Evolutionary conservation across 2,888 invertebrate species (phyloP).

Genomic region (Anthrax anthrax): DNA sequence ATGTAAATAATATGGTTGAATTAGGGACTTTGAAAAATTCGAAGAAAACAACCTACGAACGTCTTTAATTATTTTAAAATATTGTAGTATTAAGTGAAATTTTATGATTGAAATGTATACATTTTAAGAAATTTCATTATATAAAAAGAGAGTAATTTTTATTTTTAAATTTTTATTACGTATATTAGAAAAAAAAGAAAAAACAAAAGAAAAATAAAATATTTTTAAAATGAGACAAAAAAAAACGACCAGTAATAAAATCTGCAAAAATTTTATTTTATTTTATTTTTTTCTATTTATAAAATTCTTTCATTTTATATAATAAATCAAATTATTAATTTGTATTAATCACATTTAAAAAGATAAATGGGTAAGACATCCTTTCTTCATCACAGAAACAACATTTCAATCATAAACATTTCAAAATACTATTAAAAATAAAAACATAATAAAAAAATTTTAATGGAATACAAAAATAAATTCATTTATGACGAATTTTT

Average conservation of each 20-base stretch:
- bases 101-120: conserved; percentile 38
- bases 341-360: not conserved
- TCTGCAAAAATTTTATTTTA: too few relatives aligned
- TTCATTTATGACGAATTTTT: too few relatives aligned
- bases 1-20: too few relatives aligned
- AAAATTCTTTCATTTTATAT: too few relatives aligned
- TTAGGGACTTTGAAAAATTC: too few relatives aligned
- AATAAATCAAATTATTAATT: not conserved
- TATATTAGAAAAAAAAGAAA: not conserved
- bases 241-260: too few relatives aligned
- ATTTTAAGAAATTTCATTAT: conserved; percentile 16
- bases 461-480: conserved; percentile 8
- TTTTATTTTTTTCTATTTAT: too few relatives aligned
- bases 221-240: too few relatives aligned
- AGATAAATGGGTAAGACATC: conserved; percentile 18
- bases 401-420: conserved; percentile 36
- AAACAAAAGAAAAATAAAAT: not conserved
- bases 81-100: not conserved
- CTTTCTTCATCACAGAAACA: conserved; percentile 37
- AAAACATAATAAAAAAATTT: conserved; percentile 10
- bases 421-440: conserved; percentile 5
- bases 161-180: not conserved
- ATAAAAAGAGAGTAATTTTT: too few relatives aligned
- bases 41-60: too few relatives aligned
- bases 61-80: too few relatives aligned